Percentiles rank a stretch among this genome's conserved stretches.
Evolutionary conservation across 1,140 invertebrate species (phyloP).

Genomic region (Apolygus lucorum): DNA sequence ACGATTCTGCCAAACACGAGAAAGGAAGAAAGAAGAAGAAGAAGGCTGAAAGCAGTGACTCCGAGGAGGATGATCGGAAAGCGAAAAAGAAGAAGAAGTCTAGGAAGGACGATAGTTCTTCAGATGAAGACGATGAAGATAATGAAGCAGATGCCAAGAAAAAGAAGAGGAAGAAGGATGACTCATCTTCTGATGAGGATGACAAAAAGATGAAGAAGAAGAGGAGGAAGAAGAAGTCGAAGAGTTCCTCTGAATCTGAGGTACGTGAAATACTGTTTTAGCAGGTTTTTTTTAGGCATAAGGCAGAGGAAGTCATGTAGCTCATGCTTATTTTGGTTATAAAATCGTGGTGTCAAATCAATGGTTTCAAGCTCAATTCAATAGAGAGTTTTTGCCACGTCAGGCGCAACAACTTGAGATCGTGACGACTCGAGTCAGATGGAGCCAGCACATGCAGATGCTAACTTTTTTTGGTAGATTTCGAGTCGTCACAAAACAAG

Average conservation of each 20-base stretch:
- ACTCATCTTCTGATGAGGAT: conserved; percentile 49
- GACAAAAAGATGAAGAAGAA: conserved; percentile 51
- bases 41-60: conserved; percentile 41
- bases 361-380: no score
- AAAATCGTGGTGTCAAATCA: no score
- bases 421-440: no score
- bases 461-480: no score
- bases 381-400: no score
- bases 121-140: conserved; percentile 52
- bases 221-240: conserved; percentile 58
- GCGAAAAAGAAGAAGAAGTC: conserved; percentile 56
- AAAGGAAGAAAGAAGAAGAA: conserved; percentile 47
- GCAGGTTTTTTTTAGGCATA: no score
- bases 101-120: conserved; percentile 40
- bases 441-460: no score
- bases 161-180: conserved; percentile 57
- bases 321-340: no score
- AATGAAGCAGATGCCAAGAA: conserved; percentile 49
- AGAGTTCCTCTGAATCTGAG: conserved; percentile 51
- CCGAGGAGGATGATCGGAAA: conserved; percentile 56
- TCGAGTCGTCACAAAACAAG: no score
- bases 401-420: no score
- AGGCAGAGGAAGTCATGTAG: no score
- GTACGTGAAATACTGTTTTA: conserved; percentile 37
- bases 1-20: conserved; percentile 47